Evolutionary conservation across 2,797 vertebrate genomes (phyloP).

Genomic region (Dallia pectoralis): DNA sequence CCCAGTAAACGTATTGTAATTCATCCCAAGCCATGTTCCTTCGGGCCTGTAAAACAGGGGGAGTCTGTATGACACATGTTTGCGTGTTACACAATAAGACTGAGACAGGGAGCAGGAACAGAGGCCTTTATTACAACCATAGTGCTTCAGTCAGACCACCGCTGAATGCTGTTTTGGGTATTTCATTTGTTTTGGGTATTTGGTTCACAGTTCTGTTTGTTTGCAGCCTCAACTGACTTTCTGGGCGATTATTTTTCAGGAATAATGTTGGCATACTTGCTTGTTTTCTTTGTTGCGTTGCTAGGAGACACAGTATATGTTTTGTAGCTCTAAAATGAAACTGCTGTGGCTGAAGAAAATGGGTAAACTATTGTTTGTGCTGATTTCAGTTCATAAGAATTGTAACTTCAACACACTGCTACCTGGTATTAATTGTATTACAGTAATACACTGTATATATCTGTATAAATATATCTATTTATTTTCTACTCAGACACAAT

Average conservation of each 20-base stretch:
- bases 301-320: too few relatives aligned
- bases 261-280: too few relatives aligned
- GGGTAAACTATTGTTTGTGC: too few relatives aligned
- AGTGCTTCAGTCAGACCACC: not conserved
- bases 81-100: not conserved
- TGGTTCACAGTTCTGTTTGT: slow-evolving; percentile 31
- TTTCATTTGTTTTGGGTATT: slow-evolving; percentile 26
- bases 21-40: not conserved
- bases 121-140: slow-evolving; percentile 17
- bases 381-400: too few relatives aligned
- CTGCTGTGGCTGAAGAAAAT: too few relatives aligned
- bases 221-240: slow-evolving; percentile 26
- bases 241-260: slow-evolving; percentile 1
- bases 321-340: too few relatives aligned
- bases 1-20: not conserved
- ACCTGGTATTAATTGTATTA: too few relatives aligned
- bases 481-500: slow-evolving; percentile 7
- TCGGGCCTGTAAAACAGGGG: not conserved
- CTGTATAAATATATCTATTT: too few relatives aligned
- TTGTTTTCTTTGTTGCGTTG: too few relatives aligned
- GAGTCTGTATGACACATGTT: not conserved
- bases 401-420: too few relatives aligned
- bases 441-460: too few relatives aligned
- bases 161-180: slow-evolving; percentile 34
- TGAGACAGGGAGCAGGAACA: not conserved